Evolutionary conservation across 2,797 vertebrate species (phyloP).

Genomic region (Lithobates pipiens): DNA sequence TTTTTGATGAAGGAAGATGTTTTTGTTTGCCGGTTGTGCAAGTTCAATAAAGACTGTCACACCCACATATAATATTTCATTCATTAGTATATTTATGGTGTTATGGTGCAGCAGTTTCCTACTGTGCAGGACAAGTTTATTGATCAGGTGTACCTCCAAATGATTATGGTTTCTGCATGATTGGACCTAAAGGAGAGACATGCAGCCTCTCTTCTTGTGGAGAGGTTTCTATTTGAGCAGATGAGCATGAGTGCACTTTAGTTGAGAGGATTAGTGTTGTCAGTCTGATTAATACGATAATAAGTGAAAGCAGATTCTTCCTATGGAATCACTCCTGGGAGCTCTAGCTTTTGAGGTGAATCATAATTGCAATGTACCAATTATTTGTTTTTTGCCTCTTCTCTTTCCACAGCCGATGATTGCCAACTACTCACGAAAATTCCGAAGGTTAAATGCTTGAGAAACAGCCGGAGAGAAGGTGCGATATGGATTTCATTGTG

Average conservation of each 20-base stretch:
- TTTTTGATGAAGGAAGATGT: too few relatives aligned
- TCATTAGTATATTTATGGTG: background rate
- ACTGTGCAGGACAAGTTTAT: conserved; percentile 13
- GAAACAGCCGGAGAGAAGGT: conserved; percentile 92
- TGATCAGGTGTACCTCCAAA: conserved; percentile 23
- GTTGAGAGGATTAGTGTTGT: conserved; percentile 60
- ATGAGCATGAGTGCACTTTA: conserved; percentile 56
- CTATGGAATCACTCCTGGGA: conserved; percentile 55
- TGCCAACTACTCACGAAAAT: conserved; percentile 95
- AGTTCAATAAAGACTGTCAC: too few relatives aligned
- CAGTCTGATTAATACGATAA: conserved; percentile 64
- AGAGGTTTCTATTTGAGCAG: conserved; percentile 57
- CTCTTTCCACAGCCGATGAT: conserved; percentile 86
- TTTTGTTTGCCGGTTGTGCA: too few relatives aligned
- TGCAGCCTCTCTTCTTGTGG: background rate
- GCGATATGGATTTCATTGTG: conserved; percentile 63
- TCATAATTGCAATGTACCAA: conserved; percentile 57
- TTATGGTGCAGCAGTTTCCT: background rate
- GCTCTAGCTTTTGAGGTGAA: conserved; percentile 15
- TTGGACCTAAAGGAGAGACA: conserved; percentile 16
- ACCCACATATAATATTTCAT: too few relatives aligned
- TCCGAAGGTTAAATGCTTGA: conserved; percentile 93
- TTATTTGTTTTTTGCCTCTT: conserved; percentile 56
- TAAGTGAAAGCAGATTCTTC: conserved; percentile 66
- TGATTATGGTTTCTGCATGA: conserved; percentile 1